These are phyloP conservation scores for Drosophila nigritarsus DNA, from an alignment of 2,888 invertebrate species.

Conservation along the genomic window DNA sequence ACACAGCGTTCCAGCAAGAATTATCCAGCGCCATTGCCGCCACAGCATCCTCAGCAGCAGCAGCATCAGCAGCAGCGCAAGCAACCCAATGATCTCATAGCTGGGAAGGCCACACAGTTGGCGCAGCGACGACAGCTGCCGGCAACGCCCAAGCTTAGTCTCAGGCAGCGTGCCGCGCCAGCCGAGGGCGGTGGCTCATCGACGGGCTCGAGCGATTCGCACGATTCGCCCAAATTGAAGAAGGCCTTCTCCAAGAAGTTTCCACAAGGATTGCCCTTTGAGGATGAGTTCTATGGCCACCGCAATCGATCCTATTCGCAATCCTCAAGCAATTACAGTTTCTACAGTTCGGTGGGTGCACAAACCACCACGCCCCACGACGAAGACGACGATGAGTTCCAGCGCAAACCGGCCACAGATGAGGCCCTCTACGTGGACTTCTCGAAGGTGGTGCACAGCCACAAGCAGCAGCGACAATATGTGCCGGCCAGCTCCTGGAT, in stretches of 20 bases:
- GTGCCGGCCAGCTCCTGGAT: slow-evolving; percentile 78
- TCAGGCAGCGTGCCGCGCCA: slow-evolving; percentile 48
- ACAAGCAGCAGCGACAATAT: slow-evolving; percentile 67
- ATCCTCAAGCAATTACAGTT: slow-evolving; percentile 85
- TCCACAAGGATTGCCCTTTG: slow-evolving; percentile 85
- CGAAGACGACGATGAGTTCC: slow-evolving; percentile 81
- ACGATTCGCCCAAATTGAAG: slow-evolving; percentile 82
- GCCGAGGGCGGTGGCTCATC: slow-evolving; percentile 72
- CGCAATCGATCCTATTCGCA: slow-evolving; percentile 84
- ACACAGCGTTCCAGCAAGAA: slow-evolving; percentile 72
- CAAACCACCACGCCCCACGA: slow-evolving; percentile 62
- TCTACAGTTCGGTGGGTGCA: slow-evolving; percentile 82
- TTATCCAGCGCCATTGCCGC: slow-evolving; percentile 77
- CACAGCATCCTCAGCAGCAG: slow-evolving; percentile 33
- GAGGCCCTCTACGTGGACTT: slow-evolving; percentile 85
- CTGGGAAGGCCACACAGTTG: slow-evolving; percentile 59
- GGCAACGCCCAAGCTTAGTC: slow-evolving; percentile 64
- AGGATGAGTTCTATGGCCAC: slow-evolving; percentile 84
- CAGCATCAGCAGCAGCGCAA: slow-evolving; percentile 45
- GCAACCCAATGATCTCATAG: slow-evolving; percentile 75
- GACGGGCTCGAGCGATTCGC: slow-evolving; percentile 81
- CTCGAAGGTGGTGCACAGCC: slow-evolving; percentile 82
- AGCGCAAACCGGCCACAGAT: slow-evolving; percentile 84
- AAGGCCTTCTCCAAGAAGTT: slow-evolving; percentile 84
- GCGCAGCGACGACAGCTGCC: slow-evolving; percentile 65